Evolutionary conservation across 2,888 invertebrate species (phyloP), one percentile per base, ranked within the genome.

Genomic region (Boloria selene): DNA sequence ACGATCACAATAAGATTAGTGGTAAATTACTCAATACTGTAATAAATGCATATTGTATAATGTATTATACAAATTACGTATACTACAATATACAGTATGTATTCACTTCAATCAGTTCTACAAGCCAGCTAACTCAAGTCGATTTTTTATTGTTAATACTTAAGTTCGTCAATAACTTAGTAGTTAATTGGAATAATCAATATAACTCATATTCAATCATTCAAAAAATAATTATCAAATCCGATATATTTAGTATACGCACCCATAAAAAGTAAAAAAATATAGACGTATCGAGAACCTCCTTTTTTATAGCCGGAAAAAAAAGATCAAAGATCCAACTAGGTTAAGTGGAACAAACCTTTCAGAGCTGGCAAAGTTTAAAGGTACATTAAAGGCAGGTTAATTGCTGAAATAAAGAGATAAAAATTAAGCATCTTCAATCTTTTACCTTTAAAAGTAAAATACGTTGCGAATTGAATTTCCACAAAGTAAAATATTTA

Each of bases 401-500:
- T 79, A 80, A 80, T 79, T 78, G 76, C 74, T 73, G 74, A 74
- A 76, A 77, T 73, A 75, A 77, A 72, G 71, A 77, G 79, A 79
- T 79, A 78, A 77, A 79, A 78, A 78, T 75, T 75, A 76, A 78
- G 73, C 68, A 67, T 73, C 73, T 74, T 73, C 73, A 74, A 77
- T 75, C 73, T 74, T 74, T 56, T 45, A 22, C 44, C 22, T 65
- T 53, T 70, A 69, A 72, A 65, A 73, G 54, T 68, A 67, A 61
- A 67, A 67, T 54, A 51, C 49, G 49, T 63, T 55, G 16, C 53
- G 58, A 61, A 66, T 61, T 65, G 54, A 61, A 67, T 67, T 64
- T 58, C 42, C 58, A 56, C n/a, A 44, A 55, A 58, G 18, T 64
- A 61, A 61, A 71, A 72, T 68, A 68, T 60, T 55, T 51, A 52